Base-by-base conservation (phyloP, 1,140 invertebrate species). In the Dinothrombium tinctorium region DNA sequence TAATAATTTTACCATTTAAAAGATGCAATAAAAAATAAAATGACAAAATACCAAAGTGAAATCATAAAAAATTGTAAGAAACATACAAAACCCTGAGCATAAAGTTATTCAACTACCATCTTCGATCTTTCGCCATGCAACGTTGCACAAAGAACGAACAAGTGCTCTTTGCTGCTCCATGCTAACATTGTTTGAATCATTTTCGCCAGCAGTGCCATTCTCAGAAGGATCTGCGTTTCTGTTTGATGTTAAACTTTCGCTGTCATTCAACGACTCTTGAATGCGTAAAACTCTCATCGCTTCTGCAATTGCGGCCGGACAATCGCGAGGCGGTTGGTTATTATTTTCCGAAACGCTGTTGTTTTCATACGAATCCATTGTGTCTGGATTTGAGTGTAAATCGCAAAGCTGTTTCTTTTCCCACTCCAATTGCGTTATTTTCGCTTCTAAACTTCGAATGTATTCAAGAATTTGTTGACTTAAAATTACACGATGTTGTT, bases 341-440 rank as follows among this genome's bases (percentile, higher is more conserved):
- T 35, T n/a, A 35, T 15, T 20, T 20, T 5, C 19, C 12, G 19
- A 4, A 4, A n/a, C 19, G 5, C 8, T 37, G 4, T 12, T 37
- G 19, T 37, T 37, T 20, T 23, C 22, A 23, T 21, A 37, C 7
- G 35, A 20, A 8, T 19, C 9, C 2, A 2, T 21, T 11, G 33
- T 17, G 33, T n/a, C n/a, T n/a, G 20, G 23, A 5, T 26, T 9
- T 15, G 14, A 19, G 25, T 29, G 23, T 26, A 12, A 4, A 26
- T 26, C 3, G 14, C 15, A 11, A 2, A 15, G 21, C n/a, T n/a
- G n/a, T n/a, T 14, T 3, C 22, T 74, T 76, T 52, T 77, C 80
- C 46, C 82, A 75, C 58, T 89, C 83, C 40, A 89, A 57, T 47
- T 76, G 69, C 49, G 76, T 72, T 23, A 89, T 72, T 49, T 78